phyloP scores from a whole-genome alignment of 2,797 vertebrate species.

The Ibycter americanus region DNA sequence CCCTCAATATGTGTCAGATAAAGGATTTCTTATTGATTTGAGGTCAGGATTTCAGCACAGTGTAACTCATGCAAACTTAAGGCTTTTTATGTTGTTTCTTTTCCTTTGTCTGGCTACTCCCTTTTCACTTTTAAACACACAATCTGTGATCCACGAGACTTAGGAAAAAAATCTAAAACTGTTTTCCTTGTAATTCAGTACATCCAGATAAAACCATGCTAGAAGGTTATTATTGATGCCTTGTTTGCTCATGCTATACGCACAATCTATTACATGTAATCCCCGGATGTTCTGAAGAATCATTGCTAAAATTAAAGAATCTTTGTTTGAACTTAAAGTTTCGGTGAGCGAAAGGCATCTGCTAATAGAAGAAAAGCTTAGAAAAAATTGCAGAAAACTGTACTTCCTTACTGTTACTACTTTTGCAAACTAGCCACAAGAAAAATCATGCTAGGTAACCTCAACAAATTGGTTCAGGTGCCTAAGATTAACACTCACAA shows the following conservation, averaged over 20 bases:
- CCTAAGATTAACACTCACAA: background rate
- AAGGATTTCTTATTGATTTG: conserved; percentile 56
- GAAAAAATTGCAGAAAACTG: background rate
- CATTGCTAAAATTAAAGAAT: conserved; percentile 34
- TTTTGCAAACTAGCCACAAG: background rate
- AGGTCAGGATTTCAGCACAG: conserved; percentile 47
- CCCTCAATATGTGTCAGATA: conserved; percentile 50
- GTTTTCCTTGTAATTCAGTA: conserved; percentile 55
- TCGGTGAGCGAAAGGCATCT: background rate
- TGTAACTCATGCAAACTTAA: conserved; percentile 46
- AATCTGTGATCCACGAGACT: conserved; percentile 36
- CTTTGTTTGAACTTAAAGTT: conserved; percentile 19
- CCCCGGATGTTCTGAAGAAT: conserved; percentile 30
- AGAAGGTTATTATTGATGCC: conserved; percentile 62
- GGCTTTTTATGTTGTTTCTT: conserved; percentile 47
- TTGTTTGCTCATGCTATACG: conserved; percentile 21
- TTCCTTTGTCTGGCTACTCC: conserved; percentile 38
- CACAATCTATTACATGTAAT: conserved; percentile 19
- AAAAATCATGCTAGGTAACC: background rate
- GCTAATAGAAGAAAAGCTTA: background rate
- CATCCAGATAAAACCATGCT: conserved; percentile 41
- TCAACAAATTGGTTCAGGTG: background rate
- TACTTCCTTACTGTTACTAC: background rate
- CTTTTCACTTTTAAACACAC: conserved; percentile 12
- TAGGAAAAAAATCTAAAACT: conserved; percentile 48